These are phyloP conservation scores for Paradoxurus hermaphroditus DNA, from an alignment of 2,113 vertebrate genomes.

Conservation along the genomic window DNA sequence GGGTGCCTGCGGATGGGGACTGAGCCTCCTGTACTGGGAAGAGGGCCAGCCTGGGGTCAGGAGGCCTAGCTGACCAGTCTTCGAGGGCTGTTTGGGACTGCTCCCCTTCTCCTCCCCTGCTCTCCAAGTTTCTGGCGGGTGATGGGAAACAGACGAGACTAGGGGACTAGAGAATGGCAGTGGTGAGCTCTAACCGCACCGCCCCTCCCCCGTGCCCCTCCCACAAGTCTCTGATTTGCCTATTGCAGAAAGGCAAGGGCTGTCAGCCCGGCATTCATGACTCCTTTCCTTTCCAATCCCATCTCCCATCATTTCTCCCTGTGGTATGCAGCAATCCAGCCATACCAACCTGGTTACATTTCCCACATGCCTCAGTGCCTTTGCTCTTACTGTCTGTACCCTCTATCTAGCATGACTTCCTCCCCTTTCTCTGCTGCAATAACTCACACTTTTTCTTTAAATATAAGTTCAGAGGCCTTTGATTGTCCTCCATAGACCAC, in stretches of 20 bases:
- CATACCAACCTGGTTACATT: not conserved
- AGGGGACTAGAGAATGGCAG: not conserved
- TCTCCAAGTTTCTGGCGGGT: slow-evolving; percentile 7
- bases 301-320: not conserved
- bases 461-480: slow-evolving; percentile 7
- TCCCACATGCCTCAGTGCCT: not conserved
- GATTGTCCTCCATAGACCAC: not conserved
- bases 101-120: not conserved
- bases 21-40: slow-evolving; percentile 41
- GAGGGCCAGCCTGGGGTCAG: slow-evolving; percentile 50
- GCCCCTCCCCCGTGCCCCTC: not conserved
- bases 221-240: not conserved
- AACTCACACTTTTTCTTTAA: slow-evolving; percentile 40
- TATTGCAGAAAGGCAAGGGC: slow-evolving; percentile 47
- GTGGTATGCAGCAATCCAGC: not conserved
- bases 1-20: slow-evolving; percentile 35
- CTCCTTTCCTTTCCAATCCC: not conserved
- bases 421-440: slow-evolving; percentile 25
- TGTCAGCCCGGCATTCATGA: not conserved
- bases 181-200: not conserved
- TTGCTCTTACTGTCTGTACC: not conserved
- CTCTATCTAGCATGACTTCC: not conserved
- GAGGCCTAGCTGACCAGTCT: not conserved
- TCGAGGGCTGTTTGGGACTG: not conserved
- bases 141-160: slow-evolving; percentile 46